Percentiles rank a stretch among this genome's conserved stretches.
These are phyloP conservation scores for Mycalesis mineus DNA, from an alignment of 2,888 invertebrate genomes.

Conservation along the genomic window DNA sequence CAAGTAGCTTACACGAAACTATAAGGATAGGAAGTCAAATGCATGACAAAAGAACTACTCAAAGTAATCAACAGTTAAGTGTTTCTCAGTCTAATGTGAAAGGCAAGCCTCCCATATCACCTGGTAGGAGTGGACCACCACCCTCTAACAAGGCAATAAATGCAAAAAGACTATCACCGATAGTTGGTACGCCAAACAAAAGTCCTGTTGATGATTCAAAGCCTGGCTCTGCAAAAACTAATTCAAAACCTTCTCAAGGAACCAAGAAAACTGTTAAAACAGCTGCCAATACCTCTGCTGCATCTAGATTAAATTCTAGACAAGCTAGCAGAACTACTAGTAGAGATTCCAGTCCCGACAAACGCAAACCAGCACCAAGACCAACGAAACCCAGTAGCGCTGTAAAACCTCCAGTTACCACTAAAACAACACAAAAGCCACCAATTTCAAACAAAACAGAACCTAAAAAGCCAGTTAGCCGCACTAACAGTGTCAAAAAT, in stretches of 20 bases:
- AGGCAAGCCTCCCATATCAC: slow-evolving; percentile 72
- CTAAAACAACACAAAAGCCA: slow-evolving; percentile 53
- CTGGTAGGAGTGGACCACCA: slow-evolving; percentile 67
- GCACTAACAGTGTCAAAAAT: slow-evolving; percentile 67
- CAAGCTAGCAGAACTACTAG: slow-evolving; percentile 61
- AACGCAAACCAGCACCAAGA: slow-evolving; percentile 47
- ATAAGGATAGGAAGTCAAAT: slow-evolving; percentile 61
- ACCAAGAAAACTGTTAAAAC: slow-evolving; percentile 55
- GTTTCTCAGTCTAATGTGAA: slow-evolving; percentile 61
- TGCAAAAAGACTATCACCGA: slow-evolving; percentile 69
- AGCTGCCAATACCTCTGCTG: slow-evolving; percentile 57
- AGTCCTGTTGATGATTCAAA: slow-evolving; percentile 64
- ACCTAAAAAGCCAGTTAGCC: slow-evolving; percentile 56
- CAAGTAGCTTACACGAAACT: slow-evolving; percentile 70
- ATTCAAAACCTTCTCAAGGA: slow-evolving; percentile 49
- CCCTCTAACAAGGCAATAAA: slow-evolving; percentile 67
- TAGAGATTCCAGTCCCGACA: slow-evolving; percentile 67
- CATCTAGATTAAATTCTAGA: slow-evolving; percentile 67
- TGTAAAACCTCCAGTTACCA: slow-evolving; percentile 51
- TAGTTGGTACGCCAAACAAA: slow-evolving; percentile 72
- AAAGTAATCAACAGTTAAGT: slow-evolving; percentile 63
- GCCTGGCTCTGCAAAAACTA: slow-evolving; percentile 52
- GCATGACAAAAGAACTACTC: slow-evolving; percentile 60
- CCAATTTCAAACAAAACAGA: slow-evolving; percentile 48
- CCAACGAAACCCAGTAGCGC: slow-evolving; percentile 36